Evolutionary conservation across 1,140 invertebrate genomes (phyloP).

Genomic region (Papilio machaon): DNA sequence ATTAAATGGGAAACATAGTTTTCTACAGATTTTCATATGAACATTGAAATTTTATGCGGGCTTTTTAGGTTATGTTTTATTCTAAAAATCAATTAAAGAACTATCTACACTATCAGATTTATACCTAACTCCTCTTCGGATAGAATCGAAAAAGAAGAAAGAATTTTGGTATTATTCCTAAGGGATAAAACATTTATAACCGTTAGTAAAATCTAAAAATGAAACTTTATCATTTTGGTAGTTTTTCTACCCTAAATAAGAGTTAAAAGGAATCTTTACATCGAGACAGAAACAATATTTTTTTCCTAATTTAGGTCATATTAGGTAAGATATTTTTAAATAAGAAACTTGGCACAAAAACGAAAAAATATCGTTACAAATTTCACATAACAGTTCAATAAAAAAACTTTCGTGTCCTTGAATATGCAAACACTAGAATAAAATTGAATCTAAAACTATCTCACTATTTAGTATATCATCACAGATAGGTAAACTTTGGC

Average conservation of each 20-base stretch:
- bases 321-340: background rate
- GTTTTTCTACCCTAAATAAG: background rate
- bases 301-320: background rate
- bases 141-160: too few relatives aligned
- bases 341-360: slow-evolving; percentile 1
- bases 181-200: too few relatives aligned
- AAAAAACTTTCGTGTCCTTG: background rate
- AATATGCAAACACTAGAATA: slow-evolving; percentile 1
- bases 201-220: too few relatives aligned
- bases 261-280: background rate
- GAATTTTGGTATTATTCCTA: too few relatives aligned
- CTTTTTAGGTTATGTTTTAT: background rate
- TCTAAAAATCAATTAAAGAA: background rate
- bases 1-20: background rate
- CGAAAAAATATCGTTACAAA: background rate
- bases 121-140: too few relatives aligned
- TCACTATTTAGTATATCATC: slow-evolving; percentile 51
- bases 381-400: background rate
- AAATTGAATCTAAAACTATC: slow-evolving; percentile 24
- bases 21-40: background rate
- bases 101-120: too few relatives aligned
- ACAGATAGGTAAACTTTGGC: slow-evolving; percentile 49
- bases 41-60: background rate
- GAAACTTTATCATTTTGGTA: background rate
- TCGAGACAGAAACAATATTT: background rate